Evolutionary conservation across 2,888 invertebrate genomes (phyloP), one percentile per base, ranked within the genome.

Genomic region (Schizotus pectinicornis): DNA sequence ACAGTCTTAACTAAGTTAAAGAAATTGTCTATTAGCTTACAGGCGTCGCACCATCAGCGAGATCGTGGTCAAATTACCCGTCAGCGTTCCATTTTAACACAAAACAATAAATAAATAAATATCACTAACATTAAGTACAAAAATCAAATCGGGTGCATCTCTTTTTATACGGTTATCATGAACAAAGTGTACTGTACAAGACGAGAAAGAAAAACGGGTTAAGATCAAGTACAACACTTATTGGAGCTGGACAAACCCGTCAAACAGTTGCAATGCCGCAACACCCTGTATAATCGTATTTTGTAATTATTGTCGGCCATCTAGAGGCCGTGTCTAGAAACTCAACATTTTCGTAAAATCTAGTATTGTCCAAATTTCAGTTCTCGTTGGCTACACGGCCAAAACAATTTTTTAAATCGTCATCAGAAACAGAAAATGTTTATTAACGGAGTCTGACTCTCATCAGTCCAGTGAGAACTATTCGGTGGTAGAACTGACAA

Each of bases 241-340:
- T 41, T 54, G 47, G 54, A 54, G 54, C 54, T 54, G 47, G 54
- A 54, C 54, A 54, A 46, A 46, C 47, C 53, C 39, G 46, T 50
- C 22, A 22, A 22, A 7, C 14, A 35, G 8, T 45, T 33, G 14
- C 12, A 32, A 33, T 8, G 3, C 3, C 8, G 8, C 13, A 12
- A 54, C 47, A 54, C 54, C 54, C 54, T 54, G 54, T 54, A 35
- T 54, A 49, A 38, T 22, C 3, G 7, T 31, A 43, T 22, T 48
- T 48, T 36, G 35, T 37, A 42, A 33, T n/a, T 22, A 22, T 22
- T 22, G 22, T 22, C 22, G 22, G 22, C 22, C 22, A 22, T 3
- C 5, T 22, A 22, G 22, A 3, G 5, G 22, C 22, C 22, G 14
- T 48, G 22, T 48, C 6, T 48, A 48, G 36, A 36, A 11, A 48